A percentile compares a stretch with the other conserved stretches of the same genome.
phyloP scores from a whole-genome alignment of 2,888 invertebrate genomes.

The Drosophila demipolita region DNA sequence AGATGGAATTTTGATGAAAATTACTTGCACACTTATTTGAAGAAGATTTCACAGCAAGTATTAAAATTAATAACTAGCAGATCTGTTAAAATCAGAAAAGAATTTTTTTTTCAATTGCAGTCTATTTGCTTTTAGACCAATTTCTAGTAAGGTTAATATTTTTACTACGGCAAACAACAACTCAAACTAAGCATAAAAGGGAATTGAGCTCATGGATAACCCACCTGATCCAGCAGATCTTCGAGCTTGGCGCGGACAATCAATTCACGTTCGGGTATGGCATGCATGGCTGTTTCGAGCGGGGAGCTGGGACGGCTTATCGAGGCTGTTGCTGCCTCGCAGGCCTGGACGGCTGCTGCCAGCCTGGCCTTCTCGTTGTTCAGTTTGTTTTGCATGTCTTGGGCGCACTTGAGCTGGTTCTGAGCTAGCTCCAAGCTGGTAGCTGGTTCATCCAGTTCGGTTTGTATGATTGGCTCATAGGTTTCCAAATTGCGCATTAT shows the following conservation, averaged over 20 bases:
- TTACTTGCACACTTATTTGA: background rate
- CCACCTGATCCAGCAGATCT: slow-evolving; percentile 96
- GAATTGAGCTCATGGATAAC: slow-evolving; percentile 4
- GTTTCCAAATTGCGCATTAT: slow-evolving; percentile 92
- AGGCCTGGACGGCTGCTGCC: slow-evolving; percentile 95
- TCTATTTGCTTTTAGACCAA: background rate
- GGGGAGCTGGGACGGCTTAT: slow-evolving; percentile 96
- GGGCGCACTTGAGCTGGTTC: slow-evolving; percentile 90
- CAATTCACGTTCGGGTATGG: slow-evolving; percentile 93
- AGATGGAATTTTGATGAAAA: background rate
- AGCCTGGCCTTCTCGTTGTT: slow-evolving; percentile 94
- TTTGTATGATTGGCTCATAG: slow-evolving; percentile 91
- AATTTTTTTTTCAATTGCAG: background rate
- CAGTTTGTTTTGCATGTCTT: slow-evolving; percentile 93
- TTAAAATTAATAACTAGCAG: background rate
- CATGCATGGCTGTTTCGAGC: slow-evolving; percentile 93
- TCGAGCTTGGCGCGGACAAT: slow-evolving; percentile 94
- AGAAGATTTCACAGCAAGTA: background rate
- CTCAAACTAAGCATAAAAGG: background rate
- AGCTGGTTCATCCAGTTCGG: slow-evolving; percentile 90
- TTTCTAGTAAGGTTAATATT: slow-evolving; percentile 4
- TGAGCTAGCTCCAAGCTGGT: slow-evolving; percentile 91
- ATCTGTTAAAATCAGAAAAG: too few species aligned
- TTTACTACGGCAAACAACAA: slow-evolving; percentile 10
- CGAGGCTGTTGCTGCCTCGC: slow-evolving; percentile 96